These are phyloP conservation scores for Sebastes hubbsi DNA, from an alignment of 2,797 vertebrate genomes.

Conservation along the genomic window DNA sequence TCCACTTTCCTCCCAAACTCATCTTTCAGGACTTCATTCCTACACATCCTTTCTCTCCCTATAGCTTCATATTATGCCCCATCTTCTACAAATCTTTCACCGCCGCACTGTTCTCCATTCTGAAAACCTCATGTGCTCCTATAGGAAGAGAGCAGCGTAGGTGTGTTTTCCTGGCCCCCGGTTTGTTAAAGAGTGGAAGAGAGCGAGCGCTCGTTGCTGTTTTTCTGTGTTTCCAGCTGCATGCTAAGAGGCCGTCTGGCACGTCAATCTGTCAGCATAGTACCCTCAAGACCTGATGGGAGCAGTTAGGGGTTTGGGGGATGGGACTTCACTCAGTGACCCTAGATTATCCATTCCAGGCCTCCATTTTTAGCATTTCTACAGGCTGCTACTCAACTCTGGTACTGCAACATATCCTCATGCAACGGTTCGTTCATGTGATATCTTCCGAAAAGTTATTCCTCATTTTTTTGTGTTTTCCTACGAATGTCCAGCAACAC, in stretches of 20 bases:
- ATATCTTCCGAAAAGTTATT: not conserved
- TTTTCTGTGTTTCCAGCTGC: conserved; percentile 59
- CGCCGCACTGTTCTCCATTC: not conserved
- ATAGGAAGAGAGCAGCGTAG: not conserved
- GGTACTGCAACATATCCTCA: not conserved
- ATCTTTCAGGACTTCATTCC: conserved; percentile 10
- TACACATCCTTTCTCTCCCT: not conserved
- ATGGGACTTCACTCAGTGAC: conserved; percentile 20
- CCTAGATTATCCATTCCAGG: conserved; percentile 22
- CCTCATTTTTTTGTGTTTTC: not conserved
- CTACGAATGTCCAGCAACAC: not conserved
- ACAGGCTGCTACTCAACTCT: not conserved
- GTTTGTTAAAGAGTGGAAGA: conserved; percentile 11
- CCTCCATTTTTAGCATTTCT: not conserved
- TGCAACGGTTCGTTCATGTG: not conserved
- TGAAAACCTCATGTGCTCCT: not conserved
- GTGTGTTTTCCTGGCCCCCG: conserved; percentile 17
- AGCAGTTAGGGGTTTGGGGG: not conserved
- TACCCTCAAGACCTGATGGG: not conserved
- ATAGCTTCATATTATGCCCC: not conserved
- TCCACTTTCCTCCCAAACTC: not conserved
- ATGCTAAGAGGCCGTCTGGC: conserved; percentile 34
- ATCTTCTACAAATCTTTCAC: conserved; percentile 33
- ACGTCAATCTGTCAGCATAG: conserved; percentile 52
- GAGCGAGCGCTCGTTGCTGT: not conserved